phyloP scores from a whole-genome alignment of 2,797 vertebrate species.

The Gambusia yucatana region DNA sequence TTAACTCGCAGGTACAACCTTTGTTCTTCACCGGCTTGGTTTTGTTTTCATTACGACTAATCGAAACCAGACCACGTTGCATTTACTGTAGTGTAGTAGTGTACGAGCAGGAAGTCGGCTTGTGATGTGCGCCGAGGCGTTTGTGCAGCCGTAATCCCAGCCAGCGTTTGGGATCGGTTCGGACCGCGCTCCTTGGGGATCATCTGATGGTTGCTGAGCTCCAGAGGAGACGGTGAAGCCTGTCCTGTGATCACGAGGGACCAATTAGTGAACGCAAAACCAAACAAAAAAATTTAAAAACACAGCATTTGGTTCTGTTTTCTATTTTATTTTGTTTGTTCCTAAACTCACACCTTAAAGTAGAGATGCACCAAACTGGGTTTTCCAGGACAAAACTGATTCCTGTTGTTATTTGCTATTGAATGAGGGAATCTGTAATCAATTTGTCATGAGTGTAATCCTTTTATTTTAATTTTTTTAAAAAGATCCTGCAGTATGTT shows the following conservation, averaged over 20 bases:
- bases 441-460: not conserved
- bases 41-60: conserved; percentile 63
- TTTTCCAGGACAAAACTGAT: not conserved
- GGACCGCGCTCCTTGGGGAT: not conserved
- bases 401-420: not conserved
- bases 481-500: not conserved
- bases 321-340: conserved; percentile 18
- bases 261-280: conserved; percentile 68
- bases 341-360: not conserved
- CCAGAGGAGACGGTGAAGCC: conserved; percentile 41
- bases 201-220: not conserved
- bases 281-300: conserved; percentile 31
- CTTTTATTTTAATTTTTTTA: not conserved
- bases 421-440: not conserved
- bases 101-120: conserved; percentile 67
- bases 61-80: conserved; percentile 61
- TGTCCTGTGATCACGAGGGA: conserved; percentile 69
- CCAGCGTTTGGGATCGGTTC: not conserved
- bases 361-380: not conserved
- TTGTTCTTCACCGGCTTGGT: conserved; percentile 2
- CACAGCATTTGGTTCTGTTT: not conserved
- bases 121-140: conserved; percentile 18
- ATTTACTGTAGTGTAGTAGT: conserved; percentile 51
- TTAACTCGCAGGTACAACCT: conserved; percentile 36
- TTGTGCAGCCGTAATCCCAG: conserved; percentile 9